Evolutionary conservation across 2,113 vertebrate genomes (phyloP).

Genomic region (Bubalus kerabau): DNA sequence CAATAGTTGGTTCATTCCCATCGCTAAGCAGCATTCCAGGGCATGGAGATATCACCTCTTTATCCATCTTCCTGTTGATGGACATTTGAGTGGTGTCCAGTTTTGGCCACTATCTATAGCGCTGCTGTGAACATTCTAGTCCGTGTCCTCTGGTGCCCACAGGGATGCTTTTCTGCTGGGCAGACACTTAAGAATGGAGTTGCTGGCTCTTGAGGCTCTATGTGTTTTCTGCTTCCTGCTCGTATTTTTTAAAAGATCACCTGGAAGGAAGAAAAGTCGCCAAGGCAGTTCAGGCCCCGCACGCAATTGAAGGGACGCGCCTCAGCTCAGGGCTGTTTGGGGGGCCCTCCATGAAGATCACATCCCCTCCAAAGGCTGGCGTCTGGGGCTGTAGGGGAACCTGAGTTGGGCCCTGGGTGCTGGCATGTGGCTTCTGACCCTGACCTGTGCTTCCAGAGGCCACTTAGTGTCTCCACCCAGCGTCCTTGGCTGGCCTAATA

Average conservation of each 20-base stretch:
- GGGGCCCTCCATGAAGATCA: fast-evolving
- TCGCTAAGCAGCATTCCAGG: background rate
- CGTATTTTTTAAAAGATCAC: background rate
- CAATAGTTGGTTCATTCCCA: no score
- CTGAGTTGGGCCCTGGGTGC: background rate
- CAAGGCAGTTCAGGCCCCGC: background rate
- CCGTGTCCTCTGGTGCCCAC: background rate
- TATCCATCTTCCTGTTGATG: background rate
- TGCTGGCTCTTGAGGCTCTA: fast-evolving
- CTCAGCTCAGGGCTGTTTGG: background rate
- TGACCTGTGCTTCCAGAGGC: background rate
- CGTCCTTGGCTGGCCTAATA: background rate
- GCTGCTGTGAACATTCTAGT: background rate
- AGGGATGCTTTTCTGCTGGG: background rate
- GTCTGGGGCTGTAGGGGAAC: background rate
- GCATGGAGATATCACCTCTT: background rate
- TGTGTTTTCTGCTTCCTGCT: background rate
- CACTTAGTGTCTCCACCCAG: background rate
- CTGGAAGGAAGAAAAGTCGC: background rate
- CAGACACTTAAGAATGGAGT: background rate
- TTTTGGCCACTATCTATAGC: background rate
- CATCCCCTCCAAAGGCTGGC: background rate
- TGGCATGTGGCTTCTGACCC: background rate
- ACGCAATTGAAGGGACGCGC: fast-evolving
- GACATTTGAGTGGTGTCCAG: background rate